Base-by-base conservation (phyloP, 2,113 vertebrate species). In the Rhipidura dahli region DNA sequence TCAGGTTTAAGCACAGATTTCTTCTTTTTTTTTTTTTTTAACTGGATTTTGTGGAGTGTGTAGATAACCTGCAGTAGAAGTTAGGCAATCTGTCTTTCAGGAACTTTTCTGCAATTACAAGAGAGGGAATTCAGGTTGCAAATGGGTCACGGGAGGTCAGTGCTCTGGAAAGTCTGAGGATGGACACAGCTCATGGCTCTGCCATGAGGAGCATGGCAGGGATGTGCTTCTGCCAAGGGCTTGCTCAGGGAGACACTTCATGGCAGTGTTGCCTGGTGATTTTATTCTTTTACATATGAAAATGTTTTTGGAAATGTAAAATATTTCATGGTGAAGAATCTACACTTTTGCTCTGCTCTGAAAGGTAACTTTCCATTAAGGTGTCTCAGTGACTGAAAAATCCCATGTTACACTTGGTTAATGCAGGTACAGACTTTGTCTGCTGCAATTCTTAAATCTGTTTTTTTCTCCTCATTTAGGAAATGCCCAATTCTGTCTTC, bases 401-500 rank as follows among this genome's bases (percentile, higher is more conserved):
- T 70, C 15, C 63, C 30, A 5, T 17, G 16, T 87, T 60, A 11
- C 9, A 8, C 40, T 86, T 92, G 23, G 19, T 71, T 89, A 83
- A 26, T 64, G 39, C 42, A 93, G 61, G 22, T 88, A 17, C 56
- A 70, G 54, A 23, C 8, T 81, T 90, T 87, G 28, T 73, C 23
- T 86, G 60, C 14, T 73, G 24, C 9, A 35, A 33, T 87, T 69
- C 50, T 77, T 96, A 93, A 95, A 87, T 82, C 47, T 53, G 9
- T 65, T 90, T 88, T 95, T 65, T 95, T 97, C 40, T 94, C 72
- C 39, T 90, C 60, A 98, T 99, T 85, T 94, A 99, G 99, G 99
- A 99, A 98, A 98, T 98, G 70, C 98, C 99, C 83, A 99, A 98
- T 96, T 99, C 98, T 96, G 99, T 99, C 91, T 99, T 99, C 88